Evolutionary conservation across 2,888 invertebrate genomes (phyloP).

Genomic region (Diplazon laetatorius): DNA sequence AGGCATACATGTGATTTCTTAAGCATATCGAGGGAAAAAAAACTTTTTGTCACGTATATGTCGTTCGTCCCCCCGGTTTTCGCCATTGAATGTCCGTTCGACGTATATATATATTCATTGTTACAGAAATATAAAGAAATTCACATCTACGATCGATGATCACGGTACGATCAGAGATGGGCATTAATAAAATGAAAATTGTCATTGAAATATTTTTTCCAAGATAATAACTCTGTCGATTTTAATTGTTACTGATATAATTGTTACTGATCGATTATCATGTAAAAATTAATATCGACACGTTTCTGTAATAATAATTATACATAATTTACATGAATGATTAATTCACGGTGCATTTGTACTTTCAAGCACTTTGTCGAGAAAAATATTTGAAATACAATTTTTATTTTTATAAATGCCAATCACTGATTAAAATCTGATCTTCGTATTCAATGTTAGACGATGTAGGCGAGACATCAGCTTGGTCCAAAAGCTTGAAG

Average conservation of each 20-base stretch:
- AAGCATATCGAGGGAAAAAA: slow-evolving; percentile 68
- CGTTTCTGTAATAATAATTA: too few species aligned
- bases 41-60: slow-evolving; percentile 8
- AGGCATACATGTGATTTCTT: slow-evolving; percentile 88
- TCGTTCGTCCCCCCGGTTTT: neutral
- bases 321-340: too few species aligned
- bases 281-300: too few species aligned
- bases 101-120: slow-evolving; percentile 1
- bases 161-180: too few species aligned
- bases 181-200: too few species aligned
- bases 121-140: slow-evolving; percentile 17
- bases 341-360: too few species aligned
- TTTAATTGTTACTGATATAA: too few species aligned
- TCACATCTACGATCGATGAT: slow-evolving; percentile 31
- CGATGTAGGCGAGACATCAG: neutral
- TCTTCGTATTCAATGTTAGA: slow-evolving; percentile 48
- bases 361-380: neutral
- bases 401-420: neutral
- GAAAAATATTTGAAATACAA: neutral
- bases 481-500: neutral
- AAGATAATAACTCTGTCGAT: too few species aligned
- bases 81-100: slow-evolving; percentile 1
- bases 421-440: slow-evolving; percentile 24
- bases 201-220: too few species aligned
- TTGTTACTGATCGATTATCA: too few species aligned